Evolutionary conservation across 2,113 vertebrate species (phyloP).

Genomic region (Callaeas wilsoni): DNA sequence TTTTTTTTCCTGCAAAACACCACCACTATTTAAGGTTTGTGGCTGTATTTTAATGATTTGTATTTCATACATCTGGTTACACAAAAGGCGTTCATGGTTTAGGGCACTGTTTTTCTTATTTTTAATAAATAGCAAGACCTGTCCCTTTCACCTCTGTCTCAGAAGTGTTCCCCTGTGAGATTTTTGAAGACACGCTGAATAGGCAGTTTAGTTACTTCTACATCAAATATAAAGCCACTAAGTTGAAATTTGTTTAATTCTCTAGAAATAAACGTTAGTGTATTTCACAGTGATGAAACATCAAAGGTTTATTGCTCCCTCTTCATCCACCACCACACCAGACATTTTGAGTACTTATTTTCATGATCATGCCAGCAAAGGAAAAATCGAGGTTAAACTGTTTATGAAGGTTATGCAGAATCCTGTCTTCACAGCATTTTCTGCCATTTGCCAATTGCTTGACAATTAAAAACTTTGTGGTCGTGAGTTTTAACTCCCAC

Average conservation of each 20-base stretch:
- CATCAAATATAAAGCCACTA: not conserved
- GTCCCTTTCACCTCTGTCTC: not conserved
- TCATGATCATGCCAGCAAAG: not conserved
- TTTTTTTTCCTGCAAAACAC: not conserved
- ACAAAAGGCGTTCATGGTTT: constrained; percentile 7
- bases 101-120: not conserved
- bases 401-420: not conserved
- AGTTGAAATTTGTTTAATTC: not conserved
- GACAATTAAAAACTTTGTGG: not conserved
- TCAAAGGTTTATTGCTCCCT: not conserved
- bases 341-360: not conserved
- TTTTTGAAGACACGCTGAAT: not conserved
- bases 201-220: not conserved
- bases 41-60: not conserved
- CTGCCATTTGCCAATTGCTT: not conserved
- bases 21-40: not conserved
- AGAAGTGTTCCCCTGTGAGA: not conserved
- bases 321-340: not conserved
- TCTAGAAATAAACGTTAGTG: not conserved
- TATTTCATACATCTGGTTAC: not conserved
- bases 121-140: not conserved
- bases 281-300: constrained; percentile 5
- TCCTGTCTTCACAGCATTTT: not conserved
- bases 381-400: not conserved
- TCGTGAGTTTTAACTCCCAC: not conserved